These are phyloP conservation scores for Pyrrhura leucotis DNA, from an alignment of 2,797 vertebrate species.

Conservation along the genomic window DNA sequence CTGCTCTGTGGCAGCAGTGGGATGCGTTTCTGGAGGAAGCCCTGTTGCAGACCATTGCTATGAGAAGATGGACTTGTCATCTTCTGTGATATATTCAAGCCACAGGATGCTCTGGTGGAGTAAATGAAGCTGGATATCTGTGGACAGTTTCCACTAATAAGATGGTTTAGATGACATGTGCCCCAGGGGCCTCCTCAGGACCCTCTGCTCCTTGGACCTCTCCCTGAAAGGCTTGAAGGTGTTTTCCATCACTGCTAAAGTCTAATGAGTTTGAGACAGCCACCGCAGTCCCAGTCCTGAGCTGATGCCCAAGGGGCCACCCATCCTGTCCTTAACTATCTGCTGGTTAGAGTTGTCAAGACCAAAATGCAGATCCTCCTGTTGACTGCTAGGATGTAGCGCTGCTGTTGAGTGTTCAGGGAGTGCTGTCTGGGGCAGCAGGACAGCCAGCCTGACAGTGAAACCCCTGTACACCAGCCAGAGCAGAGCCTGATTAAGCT, in stretches of 20 bases:
- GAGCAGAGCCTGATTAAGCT: constrained; percentile 31
- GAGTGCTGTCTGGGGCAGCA: not conserved
- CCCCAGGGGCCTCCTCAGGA: not conserved
- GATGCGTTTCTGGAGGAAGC: not conserved
- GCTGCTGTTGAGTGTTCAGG: not conserved
- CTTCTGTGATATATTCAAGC: not conserved
- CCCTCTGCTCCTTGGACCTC: not conserved
- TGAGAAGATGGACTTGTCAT: not conserved
- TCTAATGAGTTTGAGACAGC: not conserved
- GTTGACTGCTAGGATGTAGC: not conserved
- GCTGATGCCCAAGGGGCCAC: not conserved
- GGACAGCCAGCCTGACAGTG: not conserved
- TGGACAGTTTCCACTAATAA: not conserved
- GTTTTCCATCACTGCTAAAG: not conserved
- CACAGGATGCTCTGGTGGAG: not conserved
- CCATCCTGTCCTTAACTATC: not conserved
- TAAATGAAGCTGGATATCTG: not conserved
- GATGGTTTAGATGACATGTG: not conserved
- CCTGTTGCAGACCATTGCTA: not conserved
- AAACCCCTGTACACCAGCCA: not conserved
- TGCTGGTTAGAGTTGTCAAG: not conserved
- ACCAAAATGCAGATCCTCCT: not conserved
- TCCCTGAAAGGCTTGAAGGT: not conserved
- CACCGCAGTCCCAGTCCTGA: not conserved
- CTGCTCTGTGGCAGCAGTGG: not conserved